Conservation (phyloP, 2,888 invertebrate species). For the Tiliacea citrago region DNA sequence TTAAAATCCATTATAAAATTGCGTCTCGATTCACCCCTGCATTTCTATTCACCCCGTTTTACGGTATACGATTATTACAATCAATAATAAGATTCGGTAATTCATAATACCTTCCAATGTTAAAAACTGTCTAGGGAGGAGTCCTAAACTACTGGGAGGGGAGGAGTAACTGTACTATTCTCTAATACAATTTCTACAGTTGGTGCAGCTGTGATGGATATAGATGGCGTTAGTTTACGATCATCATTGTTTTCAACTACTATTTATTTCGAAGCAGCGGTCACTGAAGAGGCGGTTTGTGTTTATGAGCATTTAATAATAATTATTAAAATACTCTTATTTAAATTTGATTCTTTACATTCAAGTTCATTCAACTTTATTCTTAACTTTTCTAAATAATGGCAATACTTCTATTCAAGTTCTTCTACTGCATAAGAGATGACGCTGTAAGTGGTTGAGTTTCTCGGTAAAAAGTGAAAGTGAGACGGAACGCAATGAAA, state of each 20-base stretch:
- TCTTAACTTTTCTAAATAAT: not conserved
- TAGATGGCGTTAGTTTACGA: not conserved
- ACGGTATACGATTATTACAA: no score
- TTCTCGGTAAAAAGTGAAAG: slow-evolving; percentile 81
- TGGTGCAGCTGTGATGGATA: not conserved
- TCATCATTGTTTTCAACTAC: not conserved
- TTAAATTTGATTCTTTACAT: not conserved
- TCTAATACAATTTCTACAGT: no score
- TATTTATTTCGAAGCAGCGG: not conserved
- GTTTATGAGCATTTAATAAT: not conserved
- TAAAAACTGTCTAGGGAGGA: no score
- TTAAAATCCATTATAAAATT: no score
- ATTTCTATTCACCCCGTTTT: no score
- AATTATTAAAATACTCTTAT: not conserved
- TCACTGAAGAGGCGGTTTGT: not conserved
- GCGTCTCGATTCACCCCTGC: no score
- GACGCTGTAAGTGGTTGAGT: slow-evolving; percentile 40
- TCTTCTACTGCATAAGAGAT: slow-evolving; percentile 55
- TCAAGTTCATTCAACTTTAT: not conserved
- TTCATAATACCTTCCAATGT: not conserved
- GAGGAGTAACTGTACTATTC: no score
- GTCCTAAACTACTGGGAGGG: no score
- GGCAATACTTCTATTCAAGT: slow-evolving; percentile 9
- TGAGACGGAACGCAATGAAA: slow-evolving; percentile 73
- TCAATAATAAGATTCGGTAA: not conserved